A percentile compares a stretch with the other conserved stretches of the same genome.
Evolutionary conservation across 2,888 invertebrate genomes (phyloP).

Genomic region (Parapristionchus giblindavisi): DNA sequence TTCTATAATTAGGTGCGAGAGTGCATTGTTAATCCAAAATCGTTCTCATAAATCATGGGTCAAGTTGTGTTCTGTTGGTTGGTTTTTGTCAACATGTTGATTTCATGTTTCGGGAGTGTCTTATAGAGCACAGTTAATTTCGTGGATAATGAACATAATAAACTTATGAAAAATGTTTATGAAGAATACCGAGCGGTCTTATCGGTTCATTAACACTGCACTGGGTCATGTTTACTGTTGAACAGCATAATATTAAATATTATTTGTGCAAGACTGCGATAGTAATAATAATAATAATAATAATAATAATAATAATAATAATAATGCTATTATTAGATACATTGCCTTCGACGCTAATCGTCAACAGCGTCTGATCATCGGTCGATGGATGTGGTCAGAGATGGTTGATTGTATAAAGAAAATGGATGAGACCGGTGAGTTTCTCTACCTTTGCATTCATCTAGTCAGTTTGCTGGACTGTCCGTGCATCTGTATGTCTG

Average conservation of each 20-base stretch:
- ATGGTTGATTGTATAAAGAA: background rate
- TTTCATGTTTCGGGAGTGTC: too few species aligned
- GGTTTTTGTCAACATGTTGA: too few species aligned
- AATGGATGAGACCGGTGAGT: conserved; percentile 31
- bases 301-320: background rate
- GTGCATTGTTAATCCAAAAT: too few species aligned
- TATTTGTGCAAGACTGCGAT: background rate
- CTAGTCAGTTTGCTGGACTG: background rate
- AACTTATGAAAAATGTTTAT: too few species aligned
- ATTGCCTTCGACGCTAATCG: conserved; percentile 1
- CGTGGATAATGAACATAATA: too few species aligned
- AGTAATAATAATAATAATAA: background rate
- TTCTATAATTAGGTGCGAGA: too few species aligned
- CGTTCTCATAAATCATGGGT: too few species aligned
- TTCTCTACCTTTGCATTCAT: background rate
- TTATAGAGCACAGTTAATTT: too few species aligned
- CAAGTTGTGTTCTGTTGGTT: too few species aligned
- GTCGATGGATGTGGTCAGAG: conserved; percentile 29
- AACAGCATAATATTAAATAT: background rate
- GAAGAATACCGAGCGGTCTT: too few species aligned
- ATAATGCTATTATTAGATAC: background rate
- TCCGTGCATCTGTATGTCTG: background rate
- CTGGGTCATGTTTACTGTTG: too few species aligned
- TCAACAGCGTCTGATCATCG: background rate
- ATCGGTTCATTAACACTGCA: too few species aligned